Conservation (phyloP, 2,888 invertebrate genomes). For the Perdita meconis region DNA sequence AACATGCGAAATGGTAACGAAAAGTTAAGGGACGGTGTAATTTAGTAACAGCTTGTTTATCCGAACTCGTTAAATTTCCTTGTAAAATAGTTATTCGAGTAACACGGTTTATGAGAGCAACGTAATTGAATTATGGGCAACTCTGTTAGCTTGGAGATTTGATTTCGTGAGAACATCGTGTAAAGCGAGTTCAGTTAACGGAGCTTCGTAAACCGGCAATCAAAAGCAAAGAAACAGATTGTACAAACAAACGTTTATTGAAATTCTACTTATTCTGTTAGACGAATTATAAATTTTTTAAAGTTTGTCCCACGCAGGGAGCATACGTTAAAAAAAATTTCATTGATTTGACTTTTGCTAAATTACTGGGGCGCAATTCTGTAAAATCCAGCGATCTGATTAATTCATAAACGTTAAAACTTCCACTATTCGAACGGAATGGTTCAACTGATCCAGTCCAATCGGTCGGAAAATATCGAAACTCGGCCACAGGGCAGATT, state of each 20-base stretch:
- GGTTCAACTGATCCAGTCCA: slow-evolving; percentile 42
- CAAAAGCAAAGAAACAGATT: background rate
- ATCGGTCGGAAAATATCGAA: slow-evolving; percentile 54
- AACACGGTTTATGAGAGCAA: background rate
- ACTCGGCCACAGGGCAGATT: slow-evolving; percentile 33
- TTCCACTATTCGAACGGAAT: slow-evolving; percentile 3
- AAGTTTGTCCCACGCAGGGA: too few relatives aligned
- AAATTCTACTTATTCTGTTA: background rate
- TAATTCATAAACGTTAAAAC: slow-evolving; percentile 26
- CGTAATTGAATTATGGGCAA: slow-evolving; percentile 36
- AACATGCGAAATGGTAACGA: too few relatives aligned
- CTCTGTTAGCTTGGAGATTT: slow-evolving; percentile 29
- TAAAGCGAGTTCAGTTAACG: slow-evolving; percentile 12
- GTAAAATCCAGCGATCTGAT: background rate
- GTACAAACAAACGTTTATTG: background rate
- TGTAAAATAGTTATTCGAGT: background rate
- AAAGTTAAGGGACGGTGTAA: too few relatives aligned
- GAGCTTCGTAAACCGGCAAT: background rate
- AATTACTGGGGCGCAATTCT: background rate
- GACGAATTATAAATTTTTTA: too few relatives aligned
- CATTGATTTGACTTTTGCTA: too few relatives aligned
- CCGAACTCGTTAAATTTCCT: too few relatives aligned
- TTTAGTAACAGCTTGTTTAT: too few relatives aligned
- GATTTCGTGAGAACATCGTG: slow-evolving; percentile 19
- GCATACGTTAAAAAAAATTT: too few relatives aligned